phyloP scores from a whole-genome alignment of 2,888 invertebrate genomes.

The Bombylius discolor region DNA sequence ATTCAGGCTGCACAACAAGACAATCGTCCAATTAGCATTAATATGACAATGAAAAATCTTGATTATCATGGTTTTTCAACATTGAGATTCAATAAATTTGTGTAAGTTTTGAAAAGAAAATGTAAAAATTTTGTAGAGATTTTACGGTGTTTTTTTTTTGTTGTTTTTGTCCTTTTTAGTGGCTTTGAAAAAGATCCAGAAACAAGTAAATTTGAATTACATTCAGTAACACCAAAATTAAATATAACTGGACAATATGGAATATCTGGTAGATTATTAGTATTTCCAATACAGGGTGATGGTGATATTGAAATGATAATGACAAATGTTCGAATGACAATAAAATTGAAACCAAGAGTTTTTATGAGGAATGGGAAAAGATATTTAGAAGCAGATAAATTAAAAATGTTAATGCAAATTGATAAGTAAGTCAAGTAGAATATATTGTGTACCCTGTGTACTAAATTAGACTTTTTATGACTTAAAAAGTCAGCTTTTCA shows the following conservation, averaged over 20 bases:
- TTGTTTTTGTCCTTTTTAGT: background rate
- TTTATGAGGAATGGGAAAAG: background rate
- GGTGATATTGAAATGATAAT: background rate
- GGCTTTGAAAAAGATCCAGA: background rate
- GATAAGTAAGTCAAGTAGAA: background rate
- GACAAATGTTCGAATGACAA: background rate
- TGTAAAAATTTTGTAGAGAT: background rate
- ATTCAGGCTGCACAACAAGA: background rate
- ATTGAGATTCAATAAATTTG: background rate
- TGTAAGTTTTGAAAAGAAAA: background rate
- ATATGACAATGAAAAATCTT: background rate
- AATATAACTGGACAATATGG: background rate
- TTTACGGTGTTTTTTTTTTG: too few species aligned
- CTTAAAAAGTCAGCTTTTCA: too few species aligned
- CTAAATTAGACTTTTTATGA: too few species aligned
- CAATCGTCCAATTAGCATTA: background rate
- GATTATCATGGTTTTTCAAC: background rate
- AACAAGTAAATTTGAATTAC: background rate
- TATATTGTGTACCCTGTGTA: too few species aligned
- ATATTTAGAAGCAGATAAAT: background rate
- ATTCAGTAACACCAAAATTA: background rate
- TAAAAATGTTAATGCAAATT: background rate
- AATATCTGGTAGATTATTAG: background rate
- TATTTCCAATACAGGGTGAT: background rate
- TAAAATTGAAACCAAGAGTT: background rate